Percentiles rank a stretch among this genome's conserved stretches.
phyloP scores from a whole-genome alignment of 1,140 invertebrate genomes.

The Temnothorax longispinosus region DNA sequence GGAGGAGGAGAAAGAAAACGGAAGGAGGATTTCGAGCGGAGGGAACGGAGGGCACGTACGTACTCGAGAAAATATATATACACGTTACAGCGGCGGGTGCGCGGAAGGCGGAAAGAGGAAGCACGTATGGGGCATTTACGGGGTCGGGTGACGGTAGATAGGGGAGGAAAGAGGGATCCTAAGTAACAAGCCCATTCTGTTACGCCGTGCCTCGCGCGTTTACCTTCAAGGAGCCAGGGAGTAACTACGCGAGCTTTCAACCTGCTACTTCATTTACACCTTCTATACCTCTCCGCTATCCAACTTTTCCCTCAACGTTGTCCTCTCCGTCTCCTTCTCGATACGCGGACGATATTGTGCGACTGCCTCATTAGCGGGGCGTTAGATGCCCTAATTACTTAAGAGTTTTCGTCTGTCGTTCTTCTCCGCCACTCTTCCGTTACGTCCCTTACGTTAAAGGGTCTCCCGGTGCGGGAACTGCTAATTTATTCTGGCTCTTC shows the following conservation, averaged over 20 bases:
- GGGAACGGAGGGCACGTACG: constrained; percentile 18
- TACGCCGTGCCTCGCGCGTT: constrained; percentile 61
- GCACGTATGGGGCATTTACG: constrained; percentile 35
- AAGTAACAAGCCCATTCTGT: constrained; percentile 70
- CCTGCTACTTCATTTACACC: constrained; percentile 45
- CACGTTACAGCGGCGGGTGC: not conserved
- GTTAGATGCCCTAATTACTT: constrained; percentile 61
- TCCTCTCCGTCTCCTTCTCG: not conserved
- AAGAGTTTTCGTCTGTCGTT: constrained; percentile 15
- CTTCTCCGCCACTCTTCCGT: not conserved
- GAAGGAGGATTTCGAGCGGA: not conserved
- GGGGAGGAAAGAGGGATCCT: not conserved
- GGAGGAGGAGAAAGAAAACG: not conserved
- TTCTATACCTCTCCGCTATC: not conserved
- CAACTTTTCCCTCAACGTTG: constrained; percentile 28
- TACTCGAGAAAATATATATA: constrained; percentile 38
- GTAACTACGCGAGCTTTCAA: constrained; percentile 65
- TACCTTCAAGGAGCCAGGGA: constrained; percentile 24
- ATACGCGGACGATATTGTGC: constrained; percentile 48
- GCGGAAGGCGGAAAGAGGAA: constrained; percentile 7
- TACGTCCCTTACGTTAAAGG: not conserved
- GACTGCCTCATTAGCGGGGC: constrained; percentile 55
- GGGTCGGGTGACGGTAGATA: not conserved
- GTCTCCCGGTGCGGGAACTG: not conserved
- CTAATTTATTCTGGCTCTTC: constrained; percentile 58